These are phyloP conservation scores for Astatoreochromis straeleni DNA, from an alignment of 2,113 vertebrate species.

Conservation along the genomic window DNA sequence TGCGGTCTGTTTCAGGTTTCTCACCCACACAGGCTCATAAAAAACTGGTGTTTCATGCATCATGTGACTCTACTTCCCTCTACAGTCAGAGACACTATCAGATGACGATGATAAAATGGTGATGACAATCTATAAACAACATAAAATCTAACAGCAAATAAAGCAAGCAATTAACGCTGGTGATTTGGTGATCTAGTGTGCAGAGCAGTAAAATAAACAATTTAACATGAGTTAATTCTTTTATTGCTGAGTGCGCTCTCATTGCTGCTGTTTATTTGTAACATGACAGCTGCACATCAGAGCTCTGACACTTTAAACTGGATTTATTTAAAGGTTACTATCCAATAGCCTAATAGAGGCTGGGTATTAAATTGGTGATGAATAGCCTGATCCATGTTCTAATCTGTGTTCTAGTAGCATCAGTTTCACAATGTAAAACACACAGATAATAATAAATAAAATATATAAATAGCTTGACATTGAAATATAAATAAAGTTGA, in stretches of 20 bases:
- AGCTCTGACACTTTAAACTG: not conserved
- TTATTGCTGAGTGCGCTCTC: not conserved
- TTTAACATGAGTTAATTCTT: not conserved
- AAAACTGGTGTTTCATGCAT: not conserved
- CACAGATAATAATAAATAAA: not conserved
- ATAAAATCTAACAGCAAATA: not conserved
- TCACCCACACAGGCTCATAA: not conserved
- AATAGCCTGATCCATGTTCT: not conserved
- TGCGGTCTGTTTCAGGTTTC: rapidly evolving
- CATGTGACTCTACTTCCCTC: not conserved
- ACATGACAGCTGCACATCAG: not conserved
- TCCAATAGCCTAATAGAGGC: not conserved
- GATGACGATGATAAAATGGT: not conserved
- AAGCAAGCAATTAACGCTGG: not conserved
- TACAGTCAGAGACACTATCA: not conserved
- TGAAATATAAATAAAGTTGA: not conserved
- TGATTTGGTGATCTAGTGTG: not conserved
- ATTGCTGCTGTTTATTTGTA: not conserved
- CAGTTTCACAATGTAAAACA: not conserved
- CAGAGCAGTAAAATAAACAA: not conserved
- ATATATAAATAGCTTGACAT: not conserved
- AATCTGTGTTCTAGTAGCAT: not conserved
- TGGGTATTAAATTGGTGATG: not conserved
- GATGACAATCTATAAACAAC: not conserved
- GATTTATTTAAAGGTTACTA: not conserved